These are phyloP conservation scores for Harpegnathos saltator DNA, from an alignment of 1,140 invertebrate species.

Conservation along the genomic window DNA sequence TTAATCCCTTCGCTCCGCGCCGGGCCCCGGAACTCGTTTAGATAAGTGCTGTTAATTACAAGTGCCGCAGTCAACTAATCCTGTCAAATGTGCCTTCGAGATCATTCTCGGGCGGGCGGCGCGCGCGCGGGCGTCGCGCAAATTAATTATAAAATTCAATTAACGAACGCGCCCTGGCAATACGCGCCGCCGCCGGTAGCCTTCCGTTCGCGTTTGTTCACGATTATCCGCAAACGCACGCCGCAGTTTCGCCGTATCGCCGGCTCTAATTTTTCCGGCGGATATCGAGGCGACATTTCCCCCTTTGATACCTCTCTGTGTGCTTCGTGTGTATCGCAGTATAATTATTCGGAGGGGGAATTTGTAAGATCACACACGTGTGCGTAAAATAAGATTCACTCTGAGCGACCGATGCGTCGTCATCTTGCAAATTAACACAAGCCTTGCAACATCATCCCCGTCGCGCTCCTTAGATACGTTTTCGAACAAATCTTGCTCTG, in stretches of 20 bases:
- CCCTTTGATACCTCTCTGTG: no score
- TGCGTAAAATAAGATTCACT: no score
- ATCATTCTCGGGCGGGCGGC: slow-evolving; percentile 19
- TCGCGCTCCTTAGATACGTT: no score
- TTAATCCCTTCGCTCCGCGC: slow-evolving; percentile 27
- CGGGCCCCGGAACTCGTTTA: slow-evolving; percentile 35
- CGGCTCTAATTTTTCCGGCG: background rate
- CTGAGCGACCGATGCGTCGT: no score
- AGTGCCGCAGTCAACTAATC: slow-evolving; percentile 56
- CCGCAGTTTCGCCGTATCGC: background rate
- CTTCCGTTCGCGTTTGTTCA: slow-evolving; percentile 22
- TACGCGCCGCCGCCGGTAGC: background rate
- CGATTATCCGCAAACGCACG: background rate
- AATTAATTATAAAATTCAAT: slow-evolving; percentile 14
- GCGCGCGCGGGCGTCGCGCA: slow-evolving; percentile 25
- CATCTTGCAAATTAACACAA: no score
- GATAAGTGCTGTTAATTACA: slow-evolving; percentile 63
- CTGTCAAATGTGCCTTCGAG: slow-evolving; percentile 47
- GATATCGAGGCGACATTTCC: no score
- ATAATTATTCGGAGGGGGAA: background rate
- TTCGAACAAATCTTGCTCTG: no score
- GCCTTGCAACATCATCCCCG: no score
- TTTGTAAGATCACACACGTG: no score
- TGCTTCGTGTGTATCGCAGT: background rate
- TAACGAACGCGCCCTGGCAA: slow-evolving; percentile 27